Evolutionary conservation across 2,797 vertebrate genomes (phyloP), one percentile per base, ranked within the genome.

Genomic region (Xiphorhynchus erythropygius): DNA sequence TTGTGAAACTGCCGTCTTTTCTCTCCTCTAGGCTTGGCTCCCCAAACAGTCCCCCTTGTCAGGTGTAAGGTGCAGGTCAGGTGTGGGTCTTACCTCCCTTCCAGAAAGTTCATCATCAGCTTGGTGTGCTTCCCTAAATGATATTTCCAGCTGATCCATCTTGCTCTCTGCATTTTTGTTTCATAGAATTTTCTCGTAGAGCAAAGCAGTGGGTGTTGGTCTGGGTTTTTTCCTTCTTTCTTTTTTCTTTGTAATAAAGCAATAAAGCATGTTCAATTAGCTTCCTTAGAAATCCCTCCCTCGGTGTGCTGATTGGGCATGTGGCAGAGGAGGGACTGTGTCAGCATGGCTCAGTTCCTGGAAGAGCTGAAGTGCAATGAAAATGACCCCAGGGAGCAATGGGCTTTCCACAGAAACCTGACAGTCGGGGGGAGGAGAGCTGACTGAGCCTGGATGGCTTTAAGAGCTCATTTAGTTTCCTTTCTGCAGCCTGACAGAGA

Each of bases 381-480:
- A 95, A 96, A 95, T 95, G 93, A 95, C 94, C 93, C 93, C 85
- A 60, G 95, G 96, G 96, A 97, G 94, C 79, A 74, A 80, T 55
- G 79, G 82, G 92, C 94, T 93, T 94, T 95, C 86, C 59, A 69
- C 90, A 89, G 94, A 94, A 93, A 84, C 77, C 88, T 47, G 23
- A 7, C 92, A 64, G 60, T 35, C 56, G 81, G 78, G 60, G 73
- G 87, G 44, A 46, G 80, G 91, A 90, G 78, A 92, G 87, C 87
- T 87, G 89, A 15, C 22, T 46, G 82, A 81, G 63, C 33, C 77
- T 79, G 65, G 4, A 30, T 64, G 49, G 70, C 42, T 88, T 88
- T 35, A 63, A 86, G 59, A 87, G 84, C 90, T 95, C 78, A 10
- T 85, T 93, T 84, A 7, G 55, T 69, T 95, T 92, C 35, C 46